These are phyloP conservation scores for Aphelinus certus DNA, from an alignment of 1,140 invertebrate species.

Conservation along the genomic window DNA sequence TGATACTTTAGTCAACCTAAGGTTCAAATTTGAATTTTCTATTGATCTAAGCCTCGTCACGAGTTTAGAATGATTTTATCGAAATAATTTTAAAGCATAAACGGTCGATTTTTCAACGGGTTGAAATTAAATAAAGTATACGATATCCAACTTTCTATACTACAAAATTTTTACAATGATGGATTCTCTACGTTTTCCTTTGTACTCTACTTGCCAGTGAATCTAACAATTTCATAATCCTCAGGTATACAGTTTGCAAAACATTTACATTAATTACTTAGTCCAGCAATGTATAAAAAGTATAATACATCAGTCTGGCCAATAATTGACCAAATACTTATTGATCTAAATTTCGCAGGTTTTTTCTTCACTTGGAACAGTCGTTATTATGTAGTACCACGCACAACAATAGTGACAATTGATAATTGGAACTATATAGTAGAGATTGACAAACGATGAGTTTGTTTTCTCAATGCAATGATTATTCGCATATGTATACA, in stretches of 20 bases:
- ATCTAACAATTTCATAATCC: slow-evolving; percentile 50
- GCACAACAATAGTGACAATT: slow-evolving; percentile 31
- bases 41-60: no score
- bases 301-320: slow-evolving; percentile 64
- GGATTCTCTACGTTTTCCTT: slow-evolving; percentile 48
- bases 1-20: slow-evolving; percentile 3
- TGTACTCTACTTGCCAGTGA: slow-evolving; percentile 55
- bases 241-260: slow-evolving; percentile 55
- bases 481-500: slow-evolving; percentile 7
- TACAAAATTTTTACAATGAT: slow-evolving; percentile 58
- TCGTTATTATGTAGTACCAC: slow-evolving; percentile 28
- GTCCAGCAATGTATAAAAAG: slow-evolving; percentile 58
- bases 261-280: slow-evolving; percentile 58
- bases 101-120: slow-evolving; percentile 23
- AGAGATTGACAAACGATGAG: slow-evolving; percentile 8
- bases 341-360: slow-evolving; percentile 36
- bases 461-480: slow-evolving; percentile 23
- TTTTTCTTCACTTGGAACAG: slow-evolving; percentile 21
- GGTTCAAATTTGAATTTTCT: not conserved
- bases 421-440: slow-evolving; percentile 23
- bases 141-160: slow-evolving; percentile 49
- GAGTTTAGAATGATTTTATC: no score
- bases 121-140: slow-evolving; percentile 49
- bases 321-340: slow-evolving; percentile 54
- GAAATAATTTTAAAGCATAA: slow-evolving; percentile 38